phyloP scores from a whole-genome alignment of 2,113 vertebrate species.

The Epinephelus cyanopodus region DNA sequence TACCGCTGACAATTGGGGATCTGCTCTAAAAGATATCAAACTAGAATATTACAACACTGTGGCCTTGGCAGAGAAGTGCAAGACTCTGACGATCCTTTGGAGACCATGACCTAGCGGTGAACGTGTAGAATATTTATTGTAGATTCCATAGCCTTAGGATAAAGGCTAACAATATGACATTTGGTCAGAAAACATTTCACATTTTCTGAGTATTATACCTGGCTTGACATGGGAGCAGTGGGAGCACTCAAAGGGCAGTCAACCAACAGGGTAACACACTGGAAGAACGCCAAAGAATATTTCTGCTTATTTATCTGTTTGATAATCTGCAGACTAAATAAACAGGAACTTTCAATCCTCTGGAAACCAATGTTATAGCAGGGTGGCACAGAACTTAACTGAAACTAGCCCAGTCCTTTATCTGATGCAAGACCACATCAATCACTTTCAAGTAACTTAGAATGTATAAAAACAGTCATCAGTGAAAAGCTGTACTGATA shows the following conservation, averaged over 20 bases:
- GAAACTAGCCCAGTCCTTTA: neutral
- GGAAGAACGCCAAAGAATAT: neutral
- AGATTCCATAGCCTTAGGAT: constrained; percentile 14
- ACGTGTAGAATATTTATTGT: constrained; percentile 46
- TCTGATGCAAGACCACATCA: too few species aligned
- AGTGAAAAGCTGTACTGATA: neutral
- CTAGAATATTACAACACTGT: neutral
- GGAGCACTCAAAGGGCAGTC: neutral
- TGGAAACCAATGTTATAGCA: neutral
- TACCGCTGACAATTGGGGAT: too few species aligned
- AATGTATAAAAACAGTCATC: too few species aligned
- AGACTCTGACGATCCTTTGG: constrained; percentile 9
- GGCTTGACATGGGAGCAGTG: constrained; percentile 3
- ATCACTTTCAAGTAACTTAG: too few species aligned
- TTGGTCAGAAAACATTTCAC: constrained; percentile 6
- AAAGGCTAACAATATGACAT: constrained; percentile 21
- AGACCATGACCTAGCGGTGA: neutral
- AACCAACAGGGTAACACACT: neutral
- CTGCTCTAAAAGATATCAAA: neutral
- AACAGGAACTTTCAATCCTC: neutral
- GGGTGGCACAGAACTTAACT: neutral
- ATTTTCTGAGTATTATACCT: neutral
- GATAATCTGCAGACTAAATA: neutral
- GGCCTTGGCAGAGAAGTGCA: neutral
- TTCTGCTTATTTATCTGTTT: neutral